Evolutionary conservation across 2,888 invertebrate species (phyloP), one percentile per base, ranked within the genome.

Genomic region (Drosophila trichaetosa): DNA sequence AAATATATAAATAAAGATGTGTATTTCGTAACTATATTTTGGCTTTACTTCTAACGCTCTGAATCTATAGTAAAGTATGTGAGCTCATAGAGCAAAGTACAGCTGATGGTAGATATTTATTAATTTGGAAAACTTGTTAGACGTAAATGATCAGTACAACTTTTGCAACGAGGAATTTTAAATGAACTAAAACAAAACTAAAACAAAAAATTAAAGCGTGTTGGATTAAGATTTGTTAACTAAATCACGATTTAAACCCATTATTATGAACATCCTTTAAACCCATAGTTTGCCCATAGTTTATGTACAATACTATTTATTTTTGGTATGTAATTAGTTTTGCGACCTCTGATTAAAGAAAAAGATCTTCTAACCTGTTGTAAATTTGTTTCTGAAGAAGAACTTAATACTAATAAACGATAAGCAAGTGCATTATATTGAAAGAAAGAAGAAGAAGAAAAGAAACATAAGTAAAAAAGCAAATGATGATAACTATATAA

Each of bases 141-240:
- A 80, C 76, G 70, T 74, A 76, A 76, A 78, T 68, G 59, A 78
- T 73, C 73, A 89, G 89, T 89, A 90, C 84, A 89, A 90, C 76
- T 87, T 82, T 87, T 74, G 90, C 87, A 89, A 90, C 82, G 89
- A 84, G 84, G 90, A 89, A 87, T 89, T 89, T 90, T 79, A 64
- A 72, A 79, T 58, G 62, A 72, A 60, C 52, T 40, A 46, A 66
- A 54, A 38, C 64, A 42, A 56, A 54, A 51, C 40, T 51, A 4
- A 4, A 65, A 34, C 1, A 2, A 34, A 31, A 33, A 69, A 59
- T 38, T 48, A 60, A 58, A 52, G 34, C 33, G 36, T 61, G 59
- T 82, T 63, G 52, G 31, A 59, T 67, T 64, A 62, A 54, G 36
- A 60, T 64, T 67, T 54, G 66, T 62, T 73, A 46, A 67, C 42